Conservation (phyloP, 1,140 invertebrate species). For the Dermatophagoides farinae region DNA sequence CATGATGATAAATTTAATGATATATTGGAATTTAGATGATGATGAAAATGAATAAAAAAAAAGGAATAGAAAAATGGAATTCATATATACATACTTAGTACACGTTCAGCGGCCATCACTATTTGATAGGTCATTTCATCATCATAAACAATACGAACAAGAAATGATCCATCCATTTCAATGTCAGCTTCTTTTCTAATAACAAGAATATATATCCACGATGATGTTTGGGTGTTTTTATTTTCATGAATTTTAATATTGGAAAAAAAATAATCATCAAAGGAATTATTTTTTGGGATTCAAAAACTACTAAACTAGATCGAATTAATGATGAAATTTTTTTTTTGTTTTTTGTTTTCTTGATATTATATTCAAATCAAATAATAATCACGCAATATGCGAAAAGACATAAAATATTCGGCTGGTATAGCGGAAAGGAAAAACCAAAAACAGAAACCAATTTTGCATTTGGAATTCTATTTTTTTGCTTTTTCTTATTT, state of each 20-base stretch:
- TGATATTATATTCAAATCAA: too few relatives aligned
- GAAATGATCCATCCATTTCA: constrained; percentile 79
- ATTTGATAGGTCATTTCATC: constrained; percentile 86
- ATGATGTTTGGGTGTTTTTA: too few relatives aligned
- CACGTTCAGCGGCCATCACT: constrained; percentile 66
- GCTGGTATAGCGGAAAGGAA: too few relatives aligned
- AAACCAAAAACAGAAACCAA: too few relatives aligned
- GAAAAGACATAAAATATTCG: too few relatives aligned
- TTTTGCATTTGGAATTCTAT: too few relatives aligned
- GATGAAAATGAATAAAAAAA: background rate
- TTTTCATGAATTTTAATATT: constrained; percentile 18
- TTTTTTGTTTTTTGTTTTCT: too few relatives aligned
- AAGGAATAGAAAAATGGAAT: background rate
- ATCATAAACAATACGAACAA: constrained; percentile 80
- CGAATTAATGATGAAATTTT: background rate
- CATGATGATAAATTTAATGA: background rate
- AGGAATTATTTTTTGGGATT: background rate
- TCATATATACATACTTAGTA: constrained; percentile 58
- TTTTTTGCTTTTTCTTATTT: too few relatives aligned
- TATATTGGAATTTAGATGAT: background rate
- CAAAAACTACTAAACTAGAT: background rate
- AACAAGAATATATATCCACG: too few relatives aligned
- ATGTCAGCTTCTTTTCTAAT: constrained; percentile 77
- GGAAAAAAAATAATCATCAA: constrained; percentile 6
- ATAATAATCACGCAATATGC: too few relatives aligned